These are phyloP conservation scores for Bostrychus sinensis DNA, from an alignment of 2,113 vertebrate species.

Conservation along the genomic window DNA sequence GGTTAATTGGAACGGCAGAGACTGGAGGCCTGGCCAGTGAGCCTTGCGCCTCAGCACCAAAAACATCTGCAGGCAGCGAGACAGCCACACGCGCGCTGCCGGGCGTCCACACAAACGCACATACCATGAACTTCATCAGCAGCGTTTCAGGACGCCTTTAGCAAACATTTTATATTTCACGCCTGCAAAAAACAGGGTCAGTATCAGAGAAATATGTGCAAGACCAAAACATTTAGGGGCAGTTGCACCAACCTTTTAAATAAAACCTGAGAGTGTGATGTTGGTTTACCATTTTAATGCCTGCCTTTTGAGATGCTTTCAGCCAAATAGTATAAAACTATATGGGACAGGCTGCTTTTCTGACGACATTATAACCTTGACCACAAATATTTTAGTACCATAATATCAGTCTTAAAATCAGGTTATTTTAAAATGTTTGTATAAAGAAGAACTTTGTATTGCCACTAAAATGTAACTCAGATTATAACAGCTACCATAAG, in stretches of 20 bases:
- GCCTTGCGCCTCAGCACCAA: conserved; percentile 63
- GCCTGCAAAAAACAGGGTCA: conserved; percentile 52
- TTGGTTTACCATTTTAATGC: too few relatives aligned
- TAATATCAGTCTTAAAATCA: too few relatives aligned
- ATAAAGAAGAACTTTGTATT: too few relatives aligned
- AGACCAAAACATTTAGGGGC: not conserved
- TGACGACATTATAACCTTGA: too few relatives aligned
- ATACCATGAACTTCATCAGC: conserved; percentile 27
- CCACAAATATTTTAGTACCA: too few relatives aligned
- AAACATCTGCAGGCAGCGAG: conserved; percentile 67
- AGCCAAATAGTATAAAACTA: too few relatives aligned
- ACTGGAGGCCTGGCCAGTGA: conserved; percentile 67
- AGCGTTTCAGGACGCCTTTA: conserved; percentile 23
- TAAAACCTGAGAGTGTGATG: too few relatives aligned
- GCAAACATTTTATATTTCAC: conserved; percentile 58
- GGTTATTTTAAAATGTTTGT: too few relatives aligned
- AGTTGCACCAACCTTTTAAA: not conserved
- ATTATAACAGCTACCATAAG: too few relatives aligned
- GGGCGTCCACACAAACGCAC: conserved; percentile 17
- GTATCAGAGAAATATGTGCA: not conserved
- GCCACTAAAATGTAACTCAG: too few relatives aligned
- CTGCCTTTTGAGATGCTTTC: too few relatives aligned
- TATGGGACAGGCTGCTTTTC: too few relatives aligned
- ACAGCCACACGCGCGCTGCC: conserved; percentile 49
- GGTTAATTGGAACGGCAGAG: conserved; percentile 73